A percentile compares a stretch with the other conserved stretches of the same genome.
Conservation (phyloP, 2,888 invertebrate genomes). For the Nematopogon swammerdamellus region DNA sequence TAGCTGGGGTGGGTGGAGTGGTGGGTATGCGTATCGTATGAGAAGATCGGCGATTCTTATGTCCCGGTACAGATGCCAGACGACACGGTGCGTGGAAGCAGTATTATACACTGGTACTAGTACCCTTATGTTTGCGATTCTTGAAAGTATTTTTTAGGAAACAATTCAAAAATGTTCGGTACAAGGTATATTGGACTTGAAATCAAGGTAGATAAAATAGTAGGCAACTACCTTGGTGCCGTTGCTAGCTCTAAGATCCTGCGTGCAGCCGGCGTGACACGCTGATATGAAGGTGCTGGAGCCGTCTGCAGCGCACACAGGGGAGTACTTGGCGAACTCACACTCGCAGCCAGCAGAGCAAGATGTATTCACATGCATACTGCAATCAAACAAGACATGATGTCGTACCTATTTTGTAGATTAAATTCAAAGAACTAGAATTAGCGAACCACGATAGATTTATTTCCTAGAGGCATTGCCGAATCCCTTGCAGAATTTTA, state of each 20-base stretch:
- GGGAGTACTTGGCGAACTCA: constrained; percentile 69
- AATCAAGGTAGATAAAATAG: no score
- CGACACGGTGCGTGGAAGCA: no score
- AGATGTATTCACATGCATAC: constrained; percentile 33
- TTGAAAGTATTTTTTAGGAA: no score
- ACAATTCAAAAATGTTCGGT: no score
- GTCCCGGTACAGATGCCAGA: no score
- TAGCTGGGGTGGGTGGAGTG: no score
- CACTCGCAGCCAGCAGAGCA: constrained; percentile 68
- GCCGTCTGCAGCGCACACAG: constrained; percentile 59
- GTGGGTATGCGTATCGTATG: no score
- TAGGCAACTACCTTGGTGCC: constrained; percentile 35
- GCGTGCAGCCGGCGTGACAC: constrained; percentile 74
- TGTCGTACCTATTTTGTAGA: neutral
- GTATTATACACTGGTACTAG: no score
- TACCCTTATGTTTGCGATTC: no score
- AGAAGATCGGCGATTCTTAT: no score
- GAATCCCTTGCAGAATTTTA: no score
- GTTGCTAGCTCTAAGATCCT: constrained; percentile 27
- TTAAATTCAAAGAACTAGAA: neutral
- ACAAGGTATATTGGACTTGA: no score
- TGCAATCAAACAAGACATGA: constrained; percentile 15
- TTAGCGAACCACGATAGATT: neutral
- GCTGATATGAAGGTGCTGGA: constrained; percentile 69
- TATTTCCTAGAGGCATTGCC: neutral